Evolutionary conservation across 1,140 invertebrate genomes (phyloP).

Genomic region (Drosophila sucinea): DNA sequence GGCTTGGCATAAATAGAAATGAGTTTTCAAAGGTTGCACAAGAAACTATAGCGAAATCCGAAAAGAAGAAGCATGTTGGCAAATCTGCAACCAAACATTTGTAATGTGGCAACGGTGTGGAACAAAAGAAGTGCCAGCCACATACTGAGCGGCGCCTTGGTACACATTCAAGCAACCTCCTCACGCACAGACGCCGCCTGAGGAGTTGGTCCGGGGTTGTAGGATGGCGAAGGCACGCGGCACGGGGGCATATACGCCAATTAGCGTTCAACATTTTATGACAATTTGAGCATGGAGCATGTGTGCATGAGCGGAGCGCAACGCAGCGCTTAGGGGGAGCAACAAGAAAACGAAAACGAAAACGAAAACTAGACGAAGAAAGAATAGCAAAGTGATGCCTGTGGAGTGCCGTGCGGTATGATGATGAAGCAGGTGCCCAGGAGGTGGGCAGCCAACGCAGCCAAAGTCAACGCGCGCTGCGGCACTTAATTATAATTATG

Average conservation of each 20-base stretch:
- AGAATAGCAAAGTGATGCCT: background rate
- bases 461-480: slow-evolving; percentile 62
- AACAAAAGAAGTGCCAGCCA: slow-evolving; percentile 57
- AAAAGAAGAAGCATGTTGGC: too few species aligned
- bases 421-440: slow-evolving; percentile 45
- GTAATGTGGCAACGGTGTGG: slow-evolving; percentile 19
- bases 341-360: slow-evolving; percentile 46
- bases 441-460: slow-evolving; percentile 32
- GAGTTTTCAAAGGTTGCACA: background rate
- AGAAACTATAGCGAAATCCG: slow-evolving; percentile 1
- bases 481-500: slow-evolving; percentile 79
- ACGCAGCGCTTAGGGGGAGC: slow-evolving; percentile 58
- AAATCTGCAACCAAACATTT: slow-evolving; percentile 25
- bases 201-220: background rate
- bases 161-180: slow-evolving; percentile 38
- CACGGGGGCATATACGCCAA: slow-evolving; percentile 64
- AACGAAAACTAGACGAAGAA: slow-evolving; percentile 9
- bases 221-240: background rate
- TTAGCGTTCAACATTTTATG: slow-evolving; percentile 80
- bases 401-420: background rate
- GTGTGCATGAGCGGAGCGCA: slow-evolving; percentile 35
- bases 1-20: slow-evolving; percentile 5
- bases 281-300: slow-evolving; percentile 66
- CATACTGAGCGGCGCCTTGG: slow-evolving; percentile 42
- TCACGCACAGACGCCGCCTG: slow-evolving; percentile 49